Conservation (phyloP, 2,797 vertebrate genomes). For the Sorex maritimensis region DNA sequence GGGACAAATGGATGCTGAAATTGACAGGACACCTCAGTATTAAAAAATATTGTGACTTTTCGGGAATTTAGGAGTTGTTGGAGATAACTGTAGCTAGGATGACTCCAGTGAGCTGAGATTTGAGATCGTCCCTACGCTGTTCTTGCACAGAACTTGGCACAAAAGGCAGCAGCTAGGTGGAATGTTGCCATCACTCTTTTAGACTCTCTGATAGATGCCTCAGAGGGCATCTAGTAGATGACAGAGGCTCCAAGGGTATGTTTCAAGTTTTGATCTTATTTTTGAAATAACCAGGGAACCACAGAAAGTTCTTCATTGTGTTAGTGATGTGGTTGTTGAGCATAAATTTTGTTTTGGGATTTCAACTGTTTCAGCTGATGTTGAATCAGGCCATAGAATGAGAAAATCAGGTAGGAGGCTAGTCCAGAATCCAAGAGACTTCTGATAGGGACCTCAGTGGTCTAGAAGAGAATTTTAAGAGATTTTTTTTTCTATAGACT, state of each 20-base stretch:
- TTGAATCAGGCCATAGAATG: neutral
- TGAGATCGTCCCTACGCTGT: neutral
- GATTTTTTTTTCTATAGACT: neutral
- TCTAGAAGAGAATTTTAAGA: neutral
- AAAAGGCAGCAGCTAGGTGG: neutral
- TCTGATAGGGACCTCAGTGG: neutral
- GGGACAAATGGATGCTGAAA: neutral
- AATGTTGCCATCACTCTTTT: neutral
- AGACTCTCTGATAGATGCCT: neutral
- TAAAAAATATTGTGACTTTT: slow-evolving; percentile 18
- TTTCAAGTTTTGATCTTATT: slow-evolving; percentile 14
- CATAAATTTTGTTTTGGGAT: slow-evolving; percentile 24
- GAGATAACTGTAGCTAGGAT: neutral
- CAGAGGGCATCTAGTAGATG: neutral
- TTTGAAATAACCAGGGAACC: neutral
- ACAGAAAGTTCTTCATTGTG: neutral
- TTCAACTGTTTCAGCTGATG: slow-evolving; percentile 10
- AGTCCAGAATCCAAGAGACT: neutral
- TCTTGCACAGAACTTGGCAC: neutral
- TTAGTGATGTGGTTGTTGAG: neutral
- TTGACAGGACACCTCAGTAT: slow-evolving; percentile 26
- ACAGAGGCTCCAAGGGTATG: neutral
- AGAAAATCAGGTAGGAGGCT: slow-evolving; percentile 34
- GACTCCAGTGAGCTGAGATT: neutral
- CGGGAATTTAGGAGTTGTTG: neutral